Conservation (phyloP, 2,113 vertebrate species). For the Syrrhaptes paradoxus region DNA sequence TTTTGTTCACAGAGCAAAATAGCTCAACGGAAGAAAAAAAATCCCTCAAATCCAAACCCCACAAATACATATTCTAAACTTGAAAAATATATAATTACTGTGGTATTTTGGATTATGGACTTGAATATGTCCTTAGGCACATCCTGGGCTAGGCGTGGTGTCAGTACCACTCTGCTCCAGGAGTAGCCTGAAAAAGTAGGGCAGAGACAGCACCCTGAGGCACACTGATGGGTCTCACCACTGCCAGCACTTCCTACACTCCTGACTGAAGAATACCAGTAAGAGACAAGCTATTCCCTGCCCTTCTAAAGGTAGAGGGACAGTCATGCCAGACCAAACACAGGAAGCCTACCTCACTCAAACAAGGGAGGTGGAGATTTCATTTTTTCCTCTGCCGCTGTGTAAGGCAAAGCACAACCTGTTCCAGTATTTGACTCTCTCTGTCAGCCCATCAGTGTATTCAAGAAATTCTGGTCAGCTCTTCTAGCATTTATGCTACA, state of each 20-base stretch:
- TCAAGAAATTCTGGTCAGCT: neutral
- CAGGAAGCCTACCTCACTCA: neutral
- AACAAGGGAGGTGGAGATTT: neutral
- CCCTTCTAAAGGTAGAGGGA: neutral
- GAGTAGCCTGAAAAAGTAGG: neutral
- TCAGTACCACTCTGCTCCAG: neutral
- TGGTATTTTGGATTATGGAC: neutral
- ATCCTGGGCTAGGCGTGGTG: neutral
- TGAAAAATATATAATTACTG: conserved; percentile 32
- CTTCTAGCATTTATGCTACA: neutral
- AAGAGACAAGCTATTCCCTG: neutral
- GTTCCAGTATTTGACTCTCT: conserved; percentile 25
- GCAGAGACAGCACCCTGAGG: neutral
- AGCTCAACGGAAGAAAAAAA: neutral
- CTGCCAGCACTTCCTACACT: neutral
- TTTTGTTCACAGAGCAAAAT: neutral
- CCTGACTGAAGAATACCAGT: neutral
- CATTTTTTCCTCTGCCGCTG: neutral
- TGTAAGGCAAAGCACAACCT: conserved; percentile 34
- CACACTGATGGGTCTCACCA: neutral
- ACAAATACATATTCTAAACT: neutral
- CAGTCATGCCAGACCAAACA: neutral
- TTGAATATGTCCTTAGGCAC: neutral
- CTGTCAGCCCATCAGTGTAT: conserved; percentile 5
- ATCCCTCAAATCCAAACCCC: neutral